Evolutionary conservation across 2,113 vertebrate genomes (phyloP), one percentile per base, ranked within the genome.

Genomic region (Ceyx cyanopectus): DNA sequence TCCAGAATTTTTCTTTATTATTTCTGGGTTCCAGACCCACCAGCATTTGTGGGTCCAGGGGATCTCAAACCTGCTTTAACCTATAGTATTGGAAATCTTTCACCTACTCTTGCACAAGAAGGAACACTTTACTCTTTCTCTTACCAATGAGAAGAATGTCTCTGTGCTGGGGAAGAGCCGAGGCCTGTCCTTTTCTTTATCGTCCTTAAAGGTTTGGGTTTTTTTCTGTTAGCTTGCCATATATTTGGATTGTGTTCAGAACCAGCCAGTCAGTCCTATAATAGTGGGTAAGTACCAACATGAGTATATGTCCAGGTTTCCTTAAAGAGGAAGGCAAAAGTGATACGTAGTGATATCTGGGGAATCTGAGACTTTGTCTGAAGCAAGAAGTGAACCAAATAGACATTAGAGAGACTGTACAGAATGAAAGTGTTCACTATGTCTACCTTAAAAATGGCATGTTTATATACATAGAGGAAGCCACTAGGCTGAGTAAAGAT

Each of bases 311-410:
- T 94, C 86, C 92, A 92, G 84, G 86, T 85, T 92, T 90, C 66
- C 83, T 78, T 60, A 66, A 92, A 74, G 51, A 70, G 17, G 24
- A 26, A 92, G 79, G 79, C 86, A 92, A 87, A 89, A 89, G 18
- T 37, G 46, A 27, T 24, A 73, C 21, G 41, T 37, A 81, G 65
- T 53, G 51, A n/a, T 74, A 20, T 70, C 51, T 69, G 29, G n/a
- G 34, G n/a, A 22, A 87, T 57, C 19, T 85, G 70, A 75, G 80
- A 37, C 34, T 89, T 68, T 20, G 8, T 68, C n/a, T 81, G 86
- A 87, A 82, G 41, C 37, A 85, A 81, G 29, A 29, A 81, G 34
- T 53, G 34, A 85, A 94, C n/a, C 26, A 92, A 78, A 81, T 14
- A 23, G 2, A 3, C 19, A 78, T 18, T 61, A 61, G 12, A 57